These are phyloP conservation scores for Phainopepla nitens DNA, from an alignment of 2,113 vertebrate species.

Conservation along the genomic window DNA sequence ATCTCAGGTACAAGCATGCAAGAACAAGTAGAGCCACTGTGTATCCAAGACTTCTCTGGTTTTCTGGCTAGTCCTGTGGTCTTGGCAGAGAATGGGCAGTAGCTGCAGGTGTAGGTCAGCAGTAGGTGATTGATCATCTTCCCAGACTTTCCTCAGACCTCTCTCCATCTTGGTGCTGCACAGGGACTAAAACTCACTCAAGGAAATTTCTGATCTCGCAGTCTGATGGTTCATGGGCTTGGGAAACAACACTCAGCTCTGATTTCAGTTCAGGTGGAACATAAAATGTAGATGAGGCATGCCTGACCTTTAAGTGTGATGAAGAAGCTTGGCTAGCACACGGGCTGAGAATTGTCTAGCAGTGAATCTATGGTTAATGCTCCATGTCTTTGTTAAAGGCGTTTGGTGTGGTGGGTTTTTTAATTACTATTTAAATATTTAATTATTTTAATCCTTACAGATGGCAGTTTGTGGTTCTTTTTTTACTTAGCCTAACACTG, in stretches of 20 bases:
- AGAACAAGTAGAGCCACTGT: neutral
- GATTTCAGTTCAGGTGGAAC: neutral
- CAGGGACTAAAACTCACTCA: neutral
- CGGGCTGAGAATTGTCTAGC: neutral
- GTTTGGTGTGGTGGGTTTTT: neutral
- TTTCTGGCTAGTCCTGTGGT: neutral
- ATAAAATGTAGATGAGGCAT: neutral
- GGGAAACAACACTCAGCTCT: neutral
- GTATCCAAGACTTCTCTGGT: neutral
- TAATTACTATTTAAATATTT: neutral
- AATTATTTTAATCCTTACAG: neutral
- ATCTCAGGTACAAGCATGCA: neutral
- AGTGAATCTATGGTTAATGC: neutral
- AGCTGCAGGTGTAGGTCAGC: neutral
- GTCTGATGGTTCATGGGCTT: neutral
- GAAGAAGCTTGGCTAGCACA: neutral
- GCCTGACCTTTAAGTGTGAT: neutral
- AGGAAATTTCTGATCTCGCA: neutral
- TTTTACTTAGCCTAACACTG: neutral
- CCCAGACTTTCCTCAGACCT: neutral
- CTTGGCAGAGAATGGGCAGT: neutral
- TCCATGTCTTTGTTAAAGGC: neutral
- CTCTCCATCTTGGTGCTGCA: neutral
- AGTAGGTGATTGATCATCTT: neutral
- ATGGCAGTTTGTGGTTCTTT: neutral